Conservation (phyloP, 1,140 invertebrate genomes). For the Listronotus bonariensis region DNA sequence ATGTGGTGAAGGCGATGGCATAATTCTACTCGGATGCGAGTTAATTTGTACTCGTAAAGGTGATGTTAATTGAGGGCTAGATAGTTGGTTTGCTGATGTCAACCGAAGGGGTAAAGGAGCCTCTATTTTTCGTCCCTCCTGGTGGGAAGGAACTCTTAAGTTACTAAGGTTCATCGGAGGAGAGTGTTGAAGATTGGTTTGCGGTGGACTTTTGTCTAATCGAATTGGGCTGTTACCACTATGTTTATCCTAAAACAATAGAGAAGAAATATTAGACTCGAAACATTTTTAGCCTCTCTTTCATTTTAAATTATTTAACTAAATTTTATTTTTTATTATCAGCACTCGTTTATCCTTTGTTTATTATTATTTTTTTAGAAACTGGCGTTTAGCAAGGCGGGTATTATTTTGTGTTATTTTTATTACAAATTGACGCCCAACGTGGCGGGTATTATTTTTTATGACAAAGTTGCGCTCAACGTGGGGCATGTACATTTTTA, state of each 20-base stretch:
- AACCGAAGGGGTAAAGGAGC: slow-evolving; percentile 51
- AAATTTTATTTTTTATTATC: no score
- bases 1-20: slow-evolving; percentile 42
- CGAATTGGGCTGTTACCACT: slow-evolving; percentile 43
- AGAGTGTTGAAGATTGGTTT: slow-evolving; percentile 54
- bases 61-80: slow-evolving; percentile 52
- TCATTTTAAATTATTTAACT: no score
- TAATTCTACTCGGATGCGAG: slow-evolving; percentile 55
- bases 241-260: slow-evolving; percentile 23
- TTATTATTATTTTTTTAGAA: no score
- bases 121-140: slow-evolving; percentile 41
- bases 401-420: no score
- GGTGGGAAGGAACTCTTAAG: slow-evolving; percentile 34
- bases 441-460: no score
- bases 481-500: no score
- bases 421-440: no score
- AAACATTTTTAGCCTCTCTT: no score
- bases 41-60: slow-evolving; percentile 59
- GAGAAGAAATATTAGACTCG: background rate
- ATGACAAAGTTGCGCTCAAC: no score
- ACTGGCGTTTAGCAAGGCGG: no score
- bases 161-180: slow-evolving; percentile 54
- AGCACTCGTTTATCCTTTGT: no score
- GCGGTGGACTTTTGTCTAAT: slow-evolving; percentile 54
- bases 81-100: slow-evolving; percentile 35